These are phyloP conservation scores for Chloroceryle inda DNA, from an alignment of 2,797 vertebrate genomes.

Conservation along the genomic window DNA sequence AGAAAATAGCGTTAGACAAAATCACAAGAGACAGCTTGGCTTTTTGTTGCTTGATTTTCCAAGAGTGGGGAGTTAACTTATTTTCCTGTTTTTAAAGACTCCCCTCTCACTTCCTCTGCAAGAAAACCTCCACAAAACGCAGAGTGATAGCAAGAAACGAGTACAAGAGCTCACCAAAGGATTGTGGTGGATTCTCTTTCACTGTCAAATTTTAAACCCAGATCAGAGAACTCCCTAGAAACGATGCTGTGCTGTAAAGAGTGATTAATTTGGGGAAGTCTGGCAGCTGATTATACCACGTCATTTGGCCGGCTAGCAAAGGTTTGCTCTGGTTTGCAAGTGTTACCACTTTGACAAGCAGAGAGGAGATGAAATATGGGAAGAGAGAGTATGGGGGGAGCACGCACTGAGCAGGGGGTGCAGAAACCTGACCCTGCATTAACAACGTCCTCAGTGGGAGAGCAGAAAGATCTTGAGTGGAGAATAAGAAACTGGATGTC, in stretches of 20 bases:
- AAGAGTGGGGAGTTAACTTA: background rate
- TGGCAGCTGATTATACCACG: background rate
- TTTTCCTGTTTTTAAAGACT: background rate
- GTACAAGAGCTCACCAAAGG: background rate
- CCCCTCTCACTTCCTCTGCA: fast-evolving
- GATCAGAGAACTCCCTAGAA: background rate
- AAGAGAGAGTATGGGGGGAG: too few species aligned
- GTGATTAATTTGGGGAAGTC: background rate
- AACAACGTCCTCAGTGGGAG: too few species aligned
- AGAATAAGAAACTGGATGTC: too few species aligned
- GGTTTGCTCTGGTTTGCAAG: background rate
- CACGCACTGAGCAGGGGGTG: too few species aligned
- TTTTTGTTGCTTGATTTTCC: background rate
- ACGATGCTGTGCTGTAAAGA: background rate
- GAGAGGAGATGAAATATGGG: background rate
- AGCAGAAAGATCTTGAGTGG: too few species aligned
- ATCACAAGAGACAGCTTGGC: background rate
- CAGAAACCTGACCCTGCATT: too few species aligned
- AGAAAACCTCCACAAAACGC: background rate
- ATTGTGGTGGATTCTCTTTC: background rate
- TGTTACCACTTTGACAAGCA: background rate
- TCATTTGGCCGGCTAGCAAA: background rate
- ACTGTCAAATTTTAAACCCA: background rate
- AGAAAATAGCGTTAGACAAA: fast-evolving
- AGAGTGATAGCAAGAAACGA: background rate